These are phyloP conservation scores for Bombus difficillimus DNA, from an alignment of 1,140 invertebrate species.

Conservation along the genomic window DNA sequence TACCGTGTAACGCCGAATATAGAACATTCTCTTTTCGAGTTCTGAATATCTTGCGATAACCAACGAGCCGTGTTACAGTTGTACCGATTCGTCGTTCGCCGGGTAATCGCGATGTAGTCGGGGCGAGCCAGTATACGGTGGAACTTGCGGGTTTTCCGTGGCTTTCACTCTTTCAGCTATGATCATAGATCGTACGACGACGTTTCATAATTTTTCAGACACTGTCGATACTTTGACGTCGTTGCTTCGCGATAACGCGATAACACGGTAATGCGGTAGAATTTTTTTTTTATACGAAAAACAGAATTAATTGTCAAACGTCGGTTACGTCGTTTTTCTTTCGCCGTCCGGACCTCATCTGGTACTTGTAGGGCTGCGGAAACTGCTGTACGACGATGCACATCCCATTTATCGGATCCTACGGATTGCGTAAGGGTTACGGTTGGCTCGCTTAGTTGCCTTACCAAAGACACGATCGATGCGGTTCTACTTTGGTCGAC, in stretches of 20 bases:
- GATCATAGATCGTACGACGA: not conserved
- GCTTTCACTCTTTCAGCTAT: not conserved
- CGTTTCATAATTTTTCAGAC: not conserved
- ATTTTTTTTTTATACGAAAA: not conserved
- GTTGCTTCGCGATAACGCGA: not conserved
- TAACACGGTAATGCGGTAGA: no score
- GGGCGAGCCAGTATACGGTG: not conserved
- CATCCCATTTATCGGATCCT: constrained; percentile 69
- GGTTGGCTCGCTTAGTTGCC: constrained; percentile 16
- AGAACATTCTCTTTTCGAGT: not conserved
- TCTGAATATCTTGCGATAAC: not conserved
- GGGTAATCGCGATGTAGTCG: not conserved
- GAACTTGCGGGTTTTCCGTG: constrained; percentile 47
- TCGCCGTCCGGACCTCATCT: not conserved
- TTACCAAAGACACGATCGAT: constrained; percentile 32
- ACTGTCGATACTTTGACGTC: no score
- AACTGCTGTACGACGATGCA: constrained; percentile 54
- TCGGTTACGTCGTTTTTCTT: not conserved
- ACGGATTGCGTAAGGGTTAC: constrained; percentile 67
- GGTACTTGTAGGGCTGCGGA: constrained; percentile 69
- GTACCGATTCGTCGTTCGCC: constrained; percentile 9
- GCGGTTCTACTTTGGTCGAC: constrained; percentile 43
- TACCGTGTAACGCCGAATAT: not conserved
- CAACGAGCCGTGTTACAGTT: not conserved
- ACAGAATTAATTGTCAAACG: not conserved